Evolutionary conservation across 2,888 invertebrate genomes (phyloP).

Genomic region (Lissocephala sabroskyi): DNA sequence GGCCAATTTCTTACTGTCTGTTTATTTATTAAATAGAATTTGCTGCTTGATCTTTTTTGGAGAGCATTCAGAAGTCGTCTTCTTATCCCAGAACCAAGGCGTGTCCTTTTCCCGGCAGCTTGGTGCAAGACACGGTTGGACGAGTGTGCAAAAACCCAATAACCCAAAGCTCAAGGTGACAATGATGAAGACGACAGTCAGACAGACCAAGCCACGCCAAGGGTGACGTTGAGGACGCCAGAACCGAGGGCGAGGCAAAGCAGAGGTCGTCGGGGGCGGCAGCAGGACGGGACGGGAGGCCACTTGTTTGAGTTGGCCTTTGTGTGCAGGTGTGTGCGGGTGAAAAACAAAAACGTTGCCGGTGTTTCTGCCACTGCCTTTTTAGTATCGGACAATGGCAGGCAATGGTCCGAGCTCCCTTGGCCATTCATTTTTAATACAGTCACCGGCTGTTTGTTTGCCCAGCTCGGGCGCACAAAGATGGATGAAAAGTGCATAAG

Average conservation of each 20-base stretch:
- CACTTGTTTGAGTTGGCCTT: slow-evolving; percentile 2
- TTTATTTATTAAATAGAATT: too few species aligned
- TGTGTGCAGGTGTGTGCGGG: neutral
- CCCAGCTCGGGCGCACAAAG: slow-evolving; percentile 15
- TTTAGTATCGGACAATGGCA: neutral
- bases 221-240: too few species aligned
- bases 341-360: neutral
- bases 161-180: slow-evolving; percentile 62
- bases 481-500: slow-evolving; percentile 17
- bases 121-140: slow-evolving; percentile 31
- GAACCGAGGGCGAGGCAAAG: neutral
- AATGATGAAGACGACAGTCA: slow-evolving; percentile 44
- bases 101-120: slow-evolving; percentile 8
- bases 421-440: slow-evolving; percentile 53
- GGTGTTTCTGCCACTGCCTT: neutral
- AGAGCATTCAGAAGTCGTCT: neutral
- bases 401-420: slow-evolving; percentile 5
- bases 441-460: slow-evolving; percentile 34
- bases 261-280: neutral
- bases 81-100: neutral
- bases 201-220: slow-evolving; percentile 8
- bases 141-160: slow-evolving; percentile 53
- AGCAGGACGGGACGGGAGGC: neutral
- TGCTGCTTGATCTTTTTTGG: too few species aligned
- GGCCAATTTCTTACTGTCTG: too few species aligned